Base-by-base conservation (phyloP, 2,797 vertebrate genomes). In the Pipistrellus kuhlii region DNA sequence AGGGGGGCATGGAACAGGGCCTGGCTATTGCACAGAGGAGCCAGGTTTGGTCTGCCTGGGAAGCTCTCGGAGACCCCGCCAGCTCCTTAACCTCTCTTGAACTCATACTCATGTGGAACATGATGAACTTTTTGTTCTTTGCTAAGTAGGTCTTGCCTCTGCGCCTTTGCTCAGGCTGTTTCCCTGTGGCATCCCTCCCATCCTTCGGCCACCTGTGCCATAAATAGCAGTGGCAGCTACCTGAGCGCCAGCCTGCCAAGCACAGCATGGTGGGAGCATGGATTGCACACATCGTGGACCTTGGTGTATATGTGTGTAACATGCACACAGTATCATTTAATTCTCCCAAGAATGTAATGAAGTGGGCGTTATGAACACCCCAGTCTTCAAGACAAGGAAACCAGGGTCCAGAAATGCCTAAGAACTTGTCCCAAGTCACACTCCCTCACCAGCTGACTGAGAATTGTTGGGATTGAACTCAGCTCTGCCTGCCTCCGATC, bases 211-310 rank as follows among this genome's bases (percentile, higher is more conserved):
- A 6, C 44, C 21, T 57, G 13, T 35, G 35, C 59, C 11, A 1
- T 57, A 30, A 55, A 25, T 7, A 48, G 38, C 14, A 6, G n/a
- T 13, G 38, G 66, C 84, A 30, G 27, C 15, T 25, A 8, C 78
- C 17, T 8, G 5, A 46, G 30, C 0, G 0, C 13, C 35, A 59
- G 0, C 78, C 30, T 3, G 10, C 59, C 12, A 41, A 17, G 27
- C 32, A 44, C 57, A 8, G 27, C 9, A 6, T 8, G 27, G 32
- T 9, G 51, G 41, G 66, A 9, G 35, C 30, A 5, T 7, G 38
- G 11, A 30, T 27, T 2, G 13, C 23, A 4, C 17, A 27, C 68
- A 4, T 15, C 0, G 6, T 18, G 30, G 21, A 51, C 57, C 32
- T 41, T 17, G 48, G 20, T 35, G 57, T 32, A 1, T 66, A 30